Evolutionary conservation across 2,797 vertebrate genomes (phyloP).

Genomic region (Gymnodraco acuticeps): DNA sequence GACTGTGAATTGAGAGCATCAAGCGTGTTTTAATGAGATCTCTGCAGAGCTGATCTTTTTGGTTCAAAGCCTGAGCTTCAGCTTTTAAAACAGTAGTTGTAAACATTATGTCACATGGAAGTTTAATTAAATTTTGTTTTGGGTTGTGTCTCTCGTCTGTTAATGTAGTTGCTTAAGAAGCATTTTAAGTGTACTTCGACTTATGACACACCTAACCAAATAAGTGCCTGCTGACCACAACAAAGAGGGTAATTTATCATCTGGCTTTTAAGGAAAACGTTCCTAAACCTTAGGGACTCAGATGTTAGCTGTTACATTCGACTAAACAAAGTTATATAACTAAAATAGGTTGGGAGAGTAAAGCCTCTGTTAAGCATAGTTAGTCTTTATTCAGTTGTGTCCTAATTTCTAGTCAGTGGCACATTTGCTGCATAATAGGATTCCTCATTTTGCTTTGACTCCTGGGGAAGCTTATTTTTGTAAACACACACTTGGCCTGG

Average conservation of each 20-base stretch:
- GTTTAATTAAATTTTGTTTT: conserved; percentile 5
- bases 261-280: background rate
- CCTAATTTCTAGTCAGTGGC: conserved; percentile 2
- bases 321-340: conserved; percentile 28
- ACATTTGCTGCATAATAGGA: conserved; percentile 16
- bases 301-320: background rate
- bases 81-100: background rate
- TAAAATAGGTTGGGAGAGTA: background rate
- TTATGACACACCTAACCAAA: conserved; percentile 6
- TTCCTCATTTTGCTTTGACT: conserved; percentile 15
- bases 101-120: background rate
- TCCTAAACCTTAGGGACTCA: conserved; percentile 14
- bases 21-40: conserved; percentile 1
- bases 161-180: conserved; percentile 5
- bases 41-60: background rate
- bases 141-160: background rate
- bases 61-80: background rate
- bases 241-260: conserved; percentile 7
- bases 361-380: conserved; percentile 5
- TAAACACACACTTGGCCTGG: background rate
- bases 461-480: conserved; percentile 21
- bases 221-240: background rate
- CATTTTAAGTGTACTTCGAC: background rate
- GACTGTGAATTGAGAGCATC: background rate
- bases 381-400: conserved; percentile 4